Conservation (phyloP, 2,113 vertebrate species). For the Nicator chloris region DNA sequence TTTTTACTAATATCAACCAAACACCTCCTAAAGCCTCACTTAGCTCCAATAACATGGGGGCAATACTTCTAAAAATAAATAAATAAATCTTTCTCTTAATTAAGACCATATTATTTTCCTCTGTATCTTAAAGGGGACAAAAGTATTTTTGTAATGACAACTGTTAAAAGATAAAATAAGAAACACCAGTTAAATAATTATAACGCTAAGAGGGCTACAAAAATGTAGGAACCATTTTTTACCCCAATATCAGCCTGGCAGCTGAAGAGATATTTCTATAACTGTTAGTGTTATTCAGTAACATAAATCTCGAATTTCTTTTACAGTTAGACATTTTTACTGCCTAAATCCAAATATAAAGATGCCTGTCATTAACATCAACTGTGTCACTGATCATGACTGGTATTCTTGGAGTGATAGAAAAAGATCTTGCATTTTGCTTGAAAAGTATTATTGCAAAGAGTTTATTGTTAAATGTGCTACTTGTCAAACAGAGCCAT, state of each 20-base stretch:
- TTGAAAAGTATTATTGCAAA: neutral
- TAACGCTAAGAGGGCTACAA: neutral
- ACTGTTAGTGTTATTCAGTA: neutral
- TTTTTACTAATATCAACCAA: conserved; percentile 61
- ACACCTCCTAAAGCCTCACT: conserved; percentile 34
- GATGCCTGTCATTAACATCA: neutral
- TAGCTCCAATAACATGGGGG: neutral
- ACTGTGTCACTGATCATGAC: neutral
- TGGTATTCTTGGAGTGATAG: neutral
- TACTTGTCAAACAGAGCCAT: neutral
- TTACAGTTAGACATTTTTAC: neutral
- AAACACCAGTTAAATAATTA: neutral
- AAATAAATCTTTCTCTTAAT: neutral
- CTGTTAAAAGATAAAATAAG: neutral
- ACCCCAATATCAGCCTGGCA: neutral
- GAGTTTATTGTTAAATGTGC: neutral
- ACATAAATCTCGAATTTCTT: neutral
- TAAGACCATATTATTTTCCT: neutral
- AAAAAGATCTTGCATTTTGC: neutral
- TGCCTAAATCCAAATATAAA: neutral
- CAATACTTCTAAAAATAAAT: neutral
- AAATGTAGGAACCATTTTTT: neutral
- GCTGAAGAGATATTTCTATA: neutral
- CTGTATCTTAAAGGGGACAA: neutral
- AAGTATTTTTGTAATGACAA: neutral